Evolutionary conservation across 30 jellyfish, hydroid and myxozoan genomes (phyloP), one percentile per base, ranked within the genome.

Genomic region (Calvadosia cruxmelitensis): DNA sequence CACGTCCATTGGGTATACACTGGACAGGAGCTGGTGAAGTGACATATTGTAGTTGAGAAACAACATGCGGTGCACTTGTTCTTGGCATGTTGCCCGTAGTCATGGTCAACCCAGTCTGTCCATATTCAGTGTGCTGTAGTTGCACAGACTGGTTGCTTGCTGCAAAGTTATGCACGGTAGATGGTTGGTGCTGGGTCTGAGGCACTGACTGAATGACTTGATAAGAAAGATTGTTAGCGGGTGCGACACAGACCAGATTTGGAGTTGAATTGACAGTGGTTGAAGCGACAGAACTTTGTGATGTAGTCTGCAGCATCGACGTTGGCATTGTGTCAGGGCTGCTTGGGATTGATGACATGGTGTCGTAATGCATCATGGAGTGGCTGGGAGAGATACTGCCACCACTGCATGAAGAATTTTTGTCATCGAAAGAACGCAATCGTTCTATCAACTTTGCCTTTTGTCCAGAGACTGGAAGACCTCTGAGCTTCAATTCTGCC

Each of bases 391-490:
- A 53, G 13, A 77, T 15, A 3, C 34, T 63, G n/a, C n/a, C n/a
- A n/a, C n/a, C n/a, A n/a, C n/a, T n/a, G n/a, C n/a, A n/a, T 29
- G 50, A 32, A 3, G 71, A 31, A 33, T 57, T 78, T 73, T 50
- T 74, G 35, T 75, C 96, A 62, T 80, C 94, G 68, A 68, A 87
- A 2, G 93, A 51, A 32, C 64, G 53, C 35, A 87, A 73, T n/a
- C 96, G 78, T 67, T 87, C 93, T 24, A 87, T 79, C 36, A 87
- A 67, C 53, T 73, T 80, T 1, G 96, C 92, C 34, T 87, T 87
- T 23, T 93, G 53, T 25, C 96, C 96, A 15, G 96, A 87, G 23
- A 87, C 96, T 3, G 92, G 93, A 64, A 87, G 70, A 10, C 96
- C 94, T 31, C 96, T 50, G 51, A 65, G 85, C 73, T 87, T 70